Percentiles rank a stretch among this genome's conserved stretches.
These are phyloP conservation scores for Carabus problematicus DNA, from an alignment of 2,888 invertebrate genomes.

Conservation along the genomic window DNA sequence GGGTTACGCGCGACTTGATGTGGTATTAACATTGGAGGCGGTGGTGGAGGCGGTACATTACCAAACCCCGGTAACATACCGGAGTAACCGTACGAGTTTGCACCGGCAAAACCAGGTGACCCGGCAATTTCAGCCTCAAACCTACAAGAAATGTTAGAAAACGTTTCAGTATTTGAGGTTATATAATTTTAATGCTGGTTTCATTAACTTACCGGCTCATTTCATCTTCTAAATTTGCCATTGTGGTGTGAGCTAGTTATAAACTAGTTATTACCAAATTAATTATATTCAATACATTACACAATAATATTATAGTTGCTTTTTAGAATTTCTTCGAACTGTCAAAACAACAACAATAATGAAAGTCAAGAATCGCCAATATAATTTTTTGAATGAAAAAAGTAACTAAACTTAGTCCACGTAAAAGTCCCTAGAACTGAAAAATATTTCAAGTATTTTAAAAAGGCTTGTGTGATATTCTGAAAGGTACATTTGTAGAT, in stretches of 20 bases:
- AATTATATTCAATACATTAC: neutral
- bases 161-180: conserved; percentile 19
- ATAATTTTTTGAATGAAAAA: no score
- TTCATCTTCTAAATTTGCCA: conserved; percentile 77
- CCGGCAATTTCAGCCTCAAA: conserved; percentile 89
- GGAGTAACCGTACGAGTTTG: conserved; percentile 71
- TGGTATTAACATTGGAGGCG: conserved; percentile 73
- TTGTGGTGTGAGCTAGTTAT: conserved; percentile 12
- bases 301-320: no score
- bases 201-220: conserved; percentile 74
- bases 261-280: neutral
- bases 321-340: no score
- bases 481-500: no score
- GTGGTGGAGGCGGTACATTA: conserved; percentile 72
- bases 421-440: no score
- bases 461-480: no score
- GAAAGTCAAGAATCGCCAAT: no score
- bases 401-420: no score
- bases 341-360: no score
- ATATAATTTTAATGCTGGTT: conserved; percentile 25
- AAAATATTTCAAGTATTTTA: no score
- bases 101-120: conserved; percentile 72
- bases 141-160: conserved; percentile 57
- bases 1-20: conserved; percentile 67
- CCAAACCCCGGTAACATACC: conserved; percentile 60